Evolutionary conservation across 2,888 invertebrate genomes (phyloP), one percentile per base, ranked within the genome.

Genomic region (Lasioglossum vierecki): DNA sequence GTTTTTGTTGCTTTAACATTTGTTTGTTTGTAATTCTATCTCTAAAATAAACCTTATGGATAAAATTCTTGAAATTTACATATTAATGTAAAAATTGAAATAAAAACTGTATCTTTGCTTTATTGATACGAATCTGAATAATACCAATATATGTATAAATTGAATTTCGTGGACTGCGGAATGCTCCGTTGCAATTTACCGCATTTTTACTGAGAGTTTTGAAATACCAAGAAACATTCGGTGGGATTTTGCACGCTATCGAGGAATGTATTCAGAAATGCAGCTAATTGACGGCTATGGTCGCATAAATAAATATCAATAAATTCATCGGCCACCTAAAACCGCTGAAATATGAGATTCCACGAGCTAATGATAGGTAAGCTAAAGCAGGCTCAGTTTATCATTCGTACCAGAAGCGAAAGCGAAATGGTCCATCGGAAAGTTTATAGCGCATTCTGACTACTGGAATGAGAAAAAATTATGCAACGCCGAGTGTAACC

Each of bases 401-500:
- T 35, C 68, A 39, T 9, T 2, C 2, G 22, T 70, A 68, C 39
- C 18, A 49, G 68, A 70, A 26, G 68, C 49, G 26, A 77, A 77
- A 53, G 68, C 49, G 41, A 77, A 77, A 68, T 53, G 39, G 68
- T 15, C 53, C 53, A 70, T 77, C 49, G 6, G 77, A 77, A 77
- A 49, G 77, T 70, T 77, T 41, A 49, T 39, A 49, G 39, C 77
- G 49, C 39, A 68, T 77, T 77, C 77, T 57, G 68, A 53, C 68
- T 70, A 53, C 68, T 41, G 77, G 77, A 70, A 78, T 41, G 63
- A 30, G 15, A 49, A 53, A 70, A 76, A 82, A 75, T 83, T 81
- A 82, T 53, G 82, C 76, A 82, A 82, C 63, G n/a, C 60, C n/a
- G 41, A 22, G 60, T 66, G 35, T 68, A 81, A 85, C 81, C 73